These are phyloP conservation scores for Tanypteryx hageni DNA, from an alignment of 2,888 invertebrate genomes.

Conservation along the genomic window DNA sequence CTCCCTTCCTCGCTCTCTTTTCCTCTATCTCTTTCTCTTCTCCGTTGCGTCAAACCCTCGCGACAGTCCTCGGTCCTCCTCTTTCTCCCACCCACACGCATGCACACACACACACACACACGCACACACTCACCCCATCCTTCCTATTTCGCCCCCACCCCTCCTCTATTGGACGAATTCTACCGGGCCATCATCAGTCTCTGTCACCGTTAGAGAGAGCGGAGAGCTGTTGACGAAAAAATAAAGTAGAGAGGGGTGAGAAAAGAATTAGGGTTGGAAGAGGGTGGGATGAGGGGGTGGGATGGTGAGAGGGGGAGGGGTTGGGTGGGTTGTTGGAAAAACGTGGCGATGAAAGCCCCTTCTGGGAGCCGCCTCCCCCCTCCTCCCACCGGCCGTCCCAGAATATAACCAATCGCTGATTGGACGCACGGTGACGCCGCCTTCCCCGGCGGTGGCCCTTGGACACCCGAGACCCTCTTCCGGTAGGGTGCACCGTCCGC, in stretches of 20 bases:
- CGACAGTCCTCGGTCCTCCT: conserved; percentile 20
- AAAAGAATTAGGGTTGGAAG: neutral
- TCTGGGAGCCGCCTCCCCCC: neutral
- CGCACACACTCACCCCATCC: conserved; percentile 10
- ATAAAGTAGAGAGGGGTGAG: conserved; percentile 23
- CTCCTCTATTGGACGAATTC: conserved; percentile 1
- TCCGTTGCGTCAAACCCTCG: conserved; percentile 56
- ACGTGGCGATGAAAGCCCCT: conserved; percentile 47
- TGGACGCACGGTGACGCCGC: conserved; percentile 23
- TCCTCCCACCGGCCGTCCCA: conserved; percentile 5
- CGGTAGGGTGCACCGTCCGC: neutral
- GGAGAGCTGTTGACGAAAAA: conserved; percentile 63
- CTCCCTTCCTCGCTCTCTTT: neutral
- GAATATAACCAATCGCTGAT: conserved; percentile 55
- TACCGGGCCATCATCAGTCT: conserved; percentile 53
- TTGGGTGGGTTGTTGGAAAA: neutral
- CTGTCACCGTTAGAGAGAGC: conserved; percentile 60
- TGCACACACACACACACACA: neutral
- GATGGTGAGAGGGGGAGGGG: neutral
- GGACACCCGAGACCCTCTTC: neutral
- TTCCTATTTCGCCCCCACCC: neutral
- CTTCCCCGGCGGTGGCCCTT: conserved; percentile 23
- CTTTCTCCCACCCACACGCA: neutral
- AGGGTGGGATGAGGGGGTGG: neutral
- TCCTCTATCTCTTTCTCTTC: neutral